Conservation (phyloP, 1,140 invertebrate genomes). For the Plodia interpunctella region DNA sequence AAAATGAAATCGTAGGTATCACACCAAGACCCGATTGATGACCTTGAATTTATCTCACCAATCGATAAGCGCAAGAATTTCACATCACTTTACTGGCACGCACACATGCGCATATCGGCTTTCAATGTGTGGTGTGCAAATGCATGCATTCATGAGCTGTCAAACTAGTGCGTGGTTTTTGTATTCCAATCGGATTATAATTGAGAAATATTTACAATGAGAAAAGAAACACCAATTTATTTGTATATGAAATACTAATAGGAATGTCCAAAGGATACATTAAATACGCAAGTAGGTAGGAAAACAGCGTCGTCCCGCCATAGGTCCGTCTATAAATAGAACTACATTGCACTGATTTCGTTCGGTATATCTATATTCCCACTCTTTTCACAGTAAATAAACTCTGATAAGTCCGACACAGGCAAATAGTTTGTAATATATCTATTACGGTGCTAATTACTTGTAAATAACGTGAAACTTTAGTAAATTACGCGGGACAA, state of each 20-base stretch:
- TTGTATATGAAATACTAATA: slow-evolving; percentile 25
- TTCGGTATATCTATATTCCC: slow-evolving; percentile 67
- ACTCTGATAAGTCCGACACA: slow-evolving; percentile 32
- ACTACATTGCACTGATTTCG: slow-evolving; percentile 61
- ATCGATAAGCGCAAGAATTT: slow-evolving; percentile 71
- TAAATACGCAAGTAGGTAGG: background rate
- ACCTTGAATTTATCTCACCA: slow-evolving; percentile 70
- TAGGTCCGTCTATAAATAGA: slow-evolving; percentile 65
- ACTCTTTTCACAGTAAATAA: slow-evolving; percentile 45
- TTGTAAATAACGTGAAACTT: slow-evolving; percentile 27
- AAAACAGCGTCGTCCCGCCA: slow-evolving; percentile 48
- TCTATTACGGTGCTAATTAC: slow-evolving; percentile 34
- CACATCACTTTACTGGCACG: slow-evolving; percentile 62
- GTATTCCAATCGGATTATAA: slow-evolving; percentile 24
- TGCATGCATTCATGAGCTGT: slow-evolving; percentile 57
- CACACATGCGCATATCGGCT: slow-evolving; percentile 52
- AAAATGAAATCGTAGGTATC: background rate
- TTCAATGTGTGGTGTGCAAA: too few species aligned
- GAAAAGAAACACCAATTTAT: slow-evolving; percentile 19
- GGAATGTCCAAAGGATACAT: slow-evolving; percentile 28
- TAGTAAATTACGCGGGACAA: slow-evolving; percentile 41
- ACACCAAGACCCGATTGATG: slow-evolving; percentile 34
- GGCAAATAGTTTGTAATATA: slow-evolving; percentile 35
- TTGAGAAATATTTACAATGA: slow-evolving; percentile 23
- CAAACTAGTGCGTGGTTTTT: slow-evolving; percentile 64